Evolutionary conservation across 2,113 vertebrate genomes (phyloP), one percentile per base, ranked within the genome.

Genomic region (Thamnaconus septentrionalis): DNA sequence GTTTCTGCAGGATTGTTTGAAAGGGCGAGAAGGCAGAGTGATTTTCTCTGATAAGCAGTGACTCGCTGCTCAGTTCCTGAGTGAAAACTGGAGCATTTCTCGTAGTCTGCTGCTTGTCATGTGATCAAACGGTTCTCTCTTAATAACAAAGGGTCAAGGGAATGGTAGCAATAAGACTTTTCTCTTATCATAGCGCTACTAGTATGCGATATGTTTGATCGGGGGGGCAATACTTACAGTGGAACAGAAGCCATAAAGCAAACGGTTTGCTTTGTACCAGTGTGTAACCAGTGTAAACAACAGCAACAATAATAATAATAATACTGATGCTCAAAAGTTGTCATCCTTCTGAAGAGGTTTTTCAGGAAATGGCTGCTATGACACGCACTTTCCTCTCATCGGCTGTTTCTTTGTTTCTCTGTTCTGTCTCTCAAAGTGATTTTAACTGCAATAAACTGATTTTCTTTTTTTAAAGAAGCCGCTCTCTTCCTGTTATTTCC

Each of bases 391-490:
- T 49, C 58, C 63, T 58, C 54, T 73, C 56, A 77, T 63, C 55
- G 44, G 12, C 46, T 60, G 63, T 59, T 76, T 52, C 4, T 69
- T 80, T 68, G n/a, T 69, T 62, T 73, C 58, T 41, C 57, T 62
- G 53, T 56, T 79, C 55, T 74, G 50, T 82, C 63, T 81, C 56
- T 69, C 47, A 63, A 73, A 69, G 81, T 49, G 50, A 75, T 80
- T 87, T 84, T 62, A 83, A 80, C 61, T 78, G 87, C 86, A 92
- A 90, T 92, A 92, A 92, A 90, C 51, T 50, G 53, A 81, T 92
- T 92, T 92, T 74, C 87, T 74, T 78, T 31, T 31, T 31, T 31
- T 31, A 31, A 31, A 31, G 18, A 31, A 31, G 18, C 18, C 18
- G 18, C 18, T 31, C 18, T 31, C 18, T 31, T 31, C 18, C 18